A percentile compares a stretch with the other conserved stretches of the same genome.
Conservation (phyloP, 2,113 vertebrate species). For the Centropus bengalensis region DNA sequence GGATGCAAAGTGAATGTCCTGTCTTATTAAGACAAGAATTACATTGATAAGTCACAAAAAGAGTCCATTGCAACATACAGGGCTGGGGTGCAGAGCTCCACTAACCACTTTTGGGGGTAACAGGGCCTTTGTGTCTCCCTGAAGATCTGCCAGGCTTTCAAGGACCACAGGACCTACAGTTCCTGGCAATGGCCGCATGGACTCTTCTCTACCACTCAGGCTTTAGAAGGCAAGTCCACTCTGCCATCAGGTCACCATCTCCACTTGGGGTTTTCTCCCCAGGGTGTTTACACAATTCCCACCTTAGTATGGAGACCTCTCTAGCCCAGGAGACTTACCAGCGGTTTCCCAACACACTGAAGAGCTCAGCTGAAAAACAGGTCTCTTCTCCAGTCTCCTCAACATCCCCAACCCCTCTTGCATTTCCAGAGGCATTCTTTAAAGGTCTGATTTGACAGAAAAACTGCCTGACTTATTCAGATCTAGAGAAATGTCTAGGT, state of each 20-base stretch:
- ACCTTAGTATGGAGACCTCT: fast-evolving
- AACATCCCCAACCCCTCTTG: background rate
- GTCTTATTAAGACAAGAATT: background rate
- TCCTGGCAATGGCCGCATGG: fast-evolving
- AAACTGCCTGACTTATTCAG: slow-evolving; percentile 11
- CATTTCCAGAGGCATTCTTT: background rate
- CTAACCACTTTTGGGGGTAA: background rate
- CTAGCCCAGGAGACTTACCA: background rate
- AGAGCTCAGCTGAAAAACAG: background rate
- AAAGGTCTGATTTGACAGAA: slow-evolving; percentile 42
- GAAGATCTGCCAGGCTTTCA: background rate
- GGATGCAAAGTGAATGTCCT: background rate
- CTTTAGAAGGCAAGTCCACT: background rate
- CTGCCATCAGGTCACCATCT: background rate
- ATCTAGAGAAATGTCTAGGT: slow-evolving; percentile 24
- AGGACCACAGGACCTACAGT: background rate
- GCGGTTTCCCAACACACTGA: too few species aligned
- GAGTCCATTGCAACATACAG: background rate
- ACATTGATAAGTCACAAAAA: background rate
- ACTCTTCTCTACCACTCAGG: background rate
- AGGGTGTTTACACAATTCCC: background rate
- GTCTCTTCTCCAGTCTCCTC: background rate
- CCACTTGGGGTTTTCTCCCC: background rate
- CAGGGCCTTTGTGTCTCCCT: background rate
- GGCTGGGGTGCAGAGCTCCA: background rate